Conservation (phyloP, 2,797 vertebrate species). For the Parauchenoglanis ngamensis region DNA sequence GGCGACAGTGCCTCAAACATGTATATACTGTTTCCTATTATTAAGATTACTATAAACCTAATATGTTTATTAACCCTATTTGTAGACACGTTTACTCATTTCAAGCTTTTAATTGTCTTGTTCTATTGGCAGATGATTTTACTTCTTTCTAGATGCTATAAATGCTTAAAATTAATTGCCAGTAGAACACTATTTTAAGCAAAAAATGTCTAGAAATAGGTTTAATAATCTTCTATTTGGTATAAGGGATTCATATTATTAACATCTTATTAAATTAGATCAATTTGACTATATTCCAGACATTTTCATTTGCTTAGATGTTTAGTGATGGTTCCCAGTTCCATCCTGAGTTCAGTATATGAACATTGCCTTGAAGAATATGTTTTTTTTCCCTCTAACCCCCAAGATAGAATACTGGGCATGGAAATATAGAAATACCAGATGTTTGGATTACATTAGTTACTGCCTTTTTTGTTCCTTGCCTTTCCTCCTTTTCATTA, state of each 20-base stretch:
- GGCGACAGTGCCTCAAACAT: neutral
- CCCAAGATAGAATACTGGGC: neutral
- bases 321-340: neutral
- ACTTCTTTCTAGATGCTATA: neutral
- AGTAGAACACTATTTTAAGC: neutral
- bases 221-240: neutral
- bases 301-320: neutral
- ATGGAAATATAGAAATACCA: neutral
- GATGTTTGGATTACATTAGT: neutral
- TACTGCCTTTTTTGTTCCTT: neutral
- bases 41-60: neutral
- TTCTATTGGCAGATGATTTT: neutral
- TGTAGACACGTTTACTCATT: neutral
- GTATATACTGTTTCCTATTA: too few species aligned
- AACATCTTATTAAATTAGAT: neutral
- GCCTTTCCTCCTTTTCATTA: neutral
- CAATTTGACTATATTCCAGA: neutral
- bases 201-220: neutral
- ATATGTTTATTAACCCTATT: neutral
- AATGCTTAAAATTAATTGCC: neutral
- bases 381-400: neutral
- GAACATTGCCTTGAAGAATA: neutral
- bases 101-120: neutral
- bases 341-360: neutral
- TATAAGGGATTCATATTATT: neutral